phyloP scores from a whole-genome alignment of 2,888 invertebrate species.

The Hydraecia micacea region DNA sequence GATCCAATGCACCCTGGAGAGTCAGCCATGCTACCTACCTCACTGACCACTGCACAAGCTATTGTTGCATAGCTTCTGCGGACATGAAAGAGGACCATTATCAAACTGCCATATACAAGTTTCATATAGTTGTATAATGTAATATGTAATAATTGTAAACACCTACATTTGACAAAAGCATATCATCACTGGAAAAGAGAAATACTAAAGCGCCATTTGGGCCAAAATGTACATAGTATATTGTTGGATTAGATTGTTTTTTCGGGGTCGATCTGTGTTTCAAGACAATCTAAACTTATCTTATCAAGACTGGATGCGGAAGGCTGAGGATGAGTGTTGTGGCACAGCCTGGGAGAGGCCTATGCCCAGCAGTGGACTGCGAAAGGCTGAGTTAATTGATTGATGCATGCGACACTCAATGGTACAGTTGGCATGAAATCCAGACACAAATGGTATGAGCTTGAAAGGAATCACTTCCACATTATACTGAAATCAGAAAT shows the following conservation, averaged over 20 bases:
- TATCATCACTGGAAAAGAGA: no score
- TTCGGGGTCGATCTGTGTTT: no score
- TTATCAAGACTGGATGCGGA: background rate
- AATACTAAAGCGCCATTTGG: no score
- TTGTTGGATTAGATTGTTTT: no score
- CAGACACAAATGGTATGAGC: background rate
- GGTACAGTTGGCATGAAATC: accelerated
- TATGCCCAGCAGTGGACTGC: no score
- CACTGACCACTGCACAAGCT: background rate
- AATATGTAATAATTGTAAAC: background rate
- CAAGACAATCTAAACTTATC: background rate
- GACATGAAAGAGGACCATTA: background rate
- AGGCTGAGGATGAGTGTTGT: background rate
- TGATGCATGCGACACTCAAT: background rate
- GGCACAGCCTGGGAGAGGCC: no score
- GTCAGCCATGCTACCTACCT: background rate
- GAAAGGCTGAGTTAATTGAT: background rate
- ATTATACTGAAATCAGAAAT: background rate
- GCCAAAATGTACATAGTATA: no score
- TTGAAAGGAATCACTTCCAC: background rate
- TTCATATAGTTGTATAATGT: background rate
- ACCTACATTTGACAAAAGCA: background rate
- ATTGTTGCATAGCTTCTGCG: background rate
- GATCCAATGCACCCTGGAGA: background rate
- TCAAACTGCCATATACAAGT: background rate